Base-by-base conservation (phyloP, 1,140 invertebrate genomes). In the Ylistrum balloti region DNA sequence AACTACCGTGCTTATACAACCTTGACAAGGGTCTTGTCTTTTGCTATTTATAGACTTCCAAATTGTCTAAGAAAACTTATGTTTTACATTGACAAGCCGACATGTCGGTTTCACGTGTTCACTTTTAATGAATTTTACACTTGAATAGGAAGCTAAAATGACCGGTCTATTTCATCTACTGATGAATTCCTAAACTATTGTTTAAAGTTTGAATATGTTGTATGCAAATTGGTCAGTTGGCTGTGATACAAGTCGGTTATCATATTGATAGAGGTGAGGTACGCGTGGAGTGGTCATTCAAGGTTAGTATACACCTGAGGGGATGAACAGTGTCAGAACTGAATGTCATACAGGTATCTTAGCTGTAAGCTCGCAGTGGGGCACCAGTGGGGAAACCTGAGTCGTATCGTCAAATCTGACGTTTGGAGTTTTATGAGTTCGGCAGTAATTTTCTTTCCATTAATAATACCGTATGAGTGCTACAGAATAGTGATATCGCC, bases 301-400 rank as follows among this genome's bases (percentile, higher is more conserved):
- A 74, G 56, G 56, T 74, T 74, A 74, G n/a, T 74, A 74, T 74
- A 74, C 56, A 74, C 56, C 56, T 74, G 56, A 22, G 56, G 56
- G 56, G 56, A 74, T 74, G 56, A 28, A 74, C 7, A 74, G 22
- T 22, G 56, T 74, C 56, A 74, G 22, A 74, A 74, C 1, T 74
- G 56, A 74, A 74, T 74, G 56, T 74, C 56, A 74, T 28, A 74
- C 56, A 74, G 56, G 56, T 74, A 74, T 74, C 22, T 28, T 11
- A 74, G 56, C 56, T 74, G 28, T n/a, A n/a, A 74, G n/a, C 56
- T 28, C 5, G 3, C n/a, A 74, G 28, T 9, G 56, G n/a, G 56
- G 56, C n/a, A 17, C 56, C 22, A 74, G 22, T 28, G 56, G 56
- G 56, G 56, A 74, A 28, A 0, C 17, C 17, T 45, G 10, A 45